Evolutionary conservation across 2,113 vertebrate species (phyloP), one percentile per base, ranked within the genome.

Genomic region (Triplophysa dalaica): DNA sequence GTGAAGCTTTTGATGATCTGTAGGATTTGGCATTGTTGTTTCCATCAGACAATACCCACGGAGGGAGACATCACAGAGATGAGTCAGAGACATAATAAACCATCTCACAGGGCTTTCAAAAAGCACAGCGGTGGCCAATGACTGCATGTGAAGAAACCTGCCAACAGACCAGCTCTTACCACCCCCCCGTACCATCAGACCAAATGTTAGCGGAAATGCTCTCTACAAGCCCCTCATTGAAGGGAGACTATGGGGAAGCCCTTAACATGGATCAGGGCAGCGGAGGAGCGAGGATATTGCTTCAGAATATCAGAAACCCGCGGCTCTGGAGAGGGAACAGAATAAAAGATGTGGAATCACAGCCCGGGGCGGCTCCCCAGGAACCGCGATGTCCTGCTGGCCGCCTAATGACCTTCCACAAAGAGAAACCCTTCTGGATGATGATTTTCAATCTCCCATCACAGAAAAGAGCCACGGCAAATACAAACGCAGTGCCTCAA

Each of bases 341-440:
- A 70, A 48, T 50, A 70, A 70, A 70, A 50, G 41, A 58, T 45
- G 14, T 29, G 67, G 77, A 70, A 38, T 69, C 67, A 8, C n/a
- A 62, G 56, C 77, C 66, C 12, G 54, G 65, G 66, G 76, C 68
- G 54, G 7, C 77, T 70, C 65, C 77, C n/a, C 65, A 70, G 65
- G 77, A 62, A 2, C 54, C 62, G 67, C n/a, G 22, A 63, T 64
- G 14, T 79, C 68, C 68, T 38, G 68, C 56, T 4, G 24, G 56
- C 45, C 58, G 8, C 22, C 67, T 79, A 70, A 79, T 79, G 77
- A 72, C 58, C 45, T 63, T 79, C 19, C 26, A 64, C 64, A 68
- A 77, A 68, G 75, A 77, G 65, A 60, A 77, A 67, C 50, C 21
- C 63, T 24, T 48, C 63, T 26, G 29, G 58, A 63, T 41, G 26